phyloP scores from a whole-genome alignment of 1,140 invertebrate genomes.

The Caerostris darwini region DNA sequence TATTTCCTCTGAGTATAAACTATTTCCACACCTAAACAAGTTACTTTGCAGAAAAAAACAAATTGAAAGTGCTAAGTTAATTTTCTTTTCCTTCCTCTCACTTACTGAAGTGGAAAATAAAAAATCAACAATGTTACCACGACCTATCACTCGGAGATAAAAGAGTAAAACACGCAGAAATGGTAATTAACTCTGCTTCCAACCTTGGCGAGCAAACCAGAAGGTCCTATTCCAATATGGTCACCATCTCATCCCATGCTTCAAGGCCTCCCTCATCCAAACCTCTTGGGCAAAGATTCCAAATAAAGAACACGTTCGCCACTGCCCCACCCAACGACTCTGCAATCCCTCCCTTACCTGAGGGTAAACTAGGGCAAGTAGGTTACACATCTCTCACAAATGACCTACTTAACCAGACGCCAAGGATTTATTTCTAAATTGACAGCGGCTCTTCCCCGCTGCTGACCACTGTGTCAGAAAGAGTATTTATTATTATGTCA shows the following conservation, averaged over 20 bases:
- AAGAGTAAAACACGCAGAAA: slow-evolving; percentile 23
- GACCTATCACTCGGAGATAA: background rate
- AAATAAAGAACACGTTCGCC: slow-evolving; percentile 70
- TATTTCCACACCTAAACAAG: background rate
- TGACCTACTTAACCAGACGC: slow-evolving; percentile 65
- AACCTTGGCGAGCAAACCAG: slow-evolving; percentile 65
- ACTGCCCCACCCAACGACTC: slow-evolving; percentile 37
- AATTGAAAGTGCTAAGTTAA: background rate
- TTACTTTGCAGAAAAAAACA: background rate
- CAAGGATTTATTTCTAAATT: slow-evolving; percentile 70
- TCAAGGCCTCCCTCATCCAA: slow-evolving; percentile 45
- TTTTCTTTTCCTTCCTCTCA: background rate
- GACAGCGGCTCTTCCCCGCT: slow-evolving; percentile 27
- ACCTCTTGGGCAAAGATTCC: slow-evolving; percentile 71
- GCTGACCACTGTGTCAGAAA: slow-evolving; percentile 61
- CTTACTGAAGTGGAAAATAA: background rate
- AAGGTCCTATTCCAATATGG: slow-evolving; percentile 67
- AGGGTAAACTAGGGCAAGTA: slow-evolving; percentile 72
- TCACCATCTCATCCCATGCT: slow-evolving; percentile 65
- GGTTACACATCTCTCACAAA: slow-evolving; percentile 64
- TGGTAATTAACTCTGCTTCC: slow-evolving; percentile 8
- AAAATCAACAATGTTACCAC: slow-evolving; percentile 14
- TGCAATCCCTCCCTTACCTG: slow-evolving; percentile 66
- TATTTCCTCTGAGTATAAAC: too few relatives aligned
- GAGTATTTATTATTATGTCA: slow-evolving; percentile 61